These are phyloP conservation scores for Pantherophis guttatus DNA, from an alignment of 2,113 vertebrate species.

Conservation along the genomic window DNA sequence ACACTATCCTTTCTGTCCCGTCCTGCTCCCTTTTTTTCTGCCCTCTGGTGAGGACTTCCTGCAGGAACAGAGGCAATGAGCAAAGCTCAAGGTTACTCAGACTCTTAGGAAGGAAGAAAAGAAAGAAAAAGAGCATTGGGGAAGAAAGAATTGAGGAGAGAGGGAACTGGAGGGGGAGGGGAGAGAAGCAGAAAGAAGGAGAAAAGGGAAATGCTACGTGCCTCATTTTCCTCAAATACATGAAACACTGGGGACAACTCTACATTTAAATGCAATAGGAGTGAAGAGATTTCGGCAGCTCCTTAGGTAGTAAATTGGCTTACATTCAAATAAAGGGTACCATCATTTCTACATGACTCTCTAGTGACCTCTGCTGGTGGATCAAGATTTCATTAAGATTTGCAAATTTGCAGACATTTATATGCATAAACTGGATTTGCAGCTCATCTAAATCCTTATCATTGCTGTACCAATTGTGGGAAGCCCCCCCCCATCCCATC, in stretches of 20 bases:
- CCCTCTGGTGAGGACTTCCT: neutral
- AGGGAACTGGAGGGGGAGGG: neutral
- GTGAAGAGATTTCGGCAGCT: too few relatives aligned
- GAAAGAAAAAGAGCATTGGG: neutral
- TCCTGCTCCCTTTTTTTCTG: neutral
- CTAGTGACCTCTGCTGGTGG: neutral
- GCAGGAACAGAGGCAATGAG: neutral
- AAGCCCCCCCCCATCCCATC: neutral
- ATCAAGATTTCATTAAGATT: neutral
- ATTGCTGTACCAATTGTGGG: neutral
- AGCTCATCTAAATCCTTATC: neutral
- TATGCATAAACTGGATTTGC: neutral
- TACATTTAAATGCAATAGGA: neutral
- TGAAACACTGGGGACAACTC: neutral
- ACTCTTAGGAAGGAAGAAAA: neutral
- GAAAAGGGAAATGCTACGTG: neutral
- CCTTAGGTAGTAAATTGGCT: neutral
- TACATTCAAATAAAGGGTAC: neutral
- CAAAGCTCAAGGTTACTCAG: neutral
- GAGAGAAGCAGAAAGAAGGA: neutral
- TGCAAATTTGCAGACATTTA: neutral
- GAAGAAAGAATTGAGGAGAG: neutral
- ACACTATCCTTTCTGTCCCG: neutral
- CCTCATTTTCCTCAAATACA: neutral
- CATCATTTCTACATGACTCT: neutral